Conservation (phyloP, 1,140 invertebrate species). For the Melanaphis sacchari region DNA sequence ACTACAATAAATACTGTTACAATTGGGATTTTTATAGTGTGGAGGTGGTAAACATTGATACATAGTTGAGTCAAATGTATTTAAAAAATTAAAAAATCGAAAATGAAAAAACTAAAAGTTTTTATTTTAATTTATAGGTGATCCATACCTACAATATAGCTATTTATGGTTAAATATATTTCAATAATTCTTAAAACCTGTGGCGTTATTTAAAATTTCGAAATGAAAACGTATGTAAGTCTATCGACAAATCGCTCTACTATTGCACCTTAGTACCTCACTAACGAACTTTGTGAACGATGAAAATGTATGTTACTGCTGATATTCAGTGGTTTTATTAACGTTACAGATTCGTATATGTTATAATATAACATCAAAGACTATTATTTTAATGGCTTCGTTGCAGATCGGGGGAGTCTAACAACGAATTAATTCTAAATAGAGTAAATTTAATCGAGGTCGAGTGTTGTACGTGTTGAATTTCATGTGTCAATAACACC, state of each 20-base stretch:
- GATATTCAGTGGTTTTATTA: background rate
- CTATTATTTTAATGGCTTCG: background rate
- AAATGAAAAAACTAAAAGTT: background rate
- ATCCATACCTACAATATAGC: too few species aligned
- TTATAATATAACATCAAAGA: background rate
- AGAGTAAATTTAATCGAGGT: background rate
- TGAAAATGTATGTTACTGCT: background rate
- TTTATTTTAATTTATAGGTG: background rate
- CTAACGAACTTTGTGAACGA: background rate
- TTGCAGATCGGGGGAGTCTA: background rate
- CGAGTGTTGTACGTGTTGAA: background rate
- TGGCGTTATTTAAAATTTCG: background rate
- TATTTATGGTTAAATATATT: background rate
- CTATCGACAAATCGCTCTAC: background rate
- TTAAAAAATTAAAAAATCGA: rapidly evolving
- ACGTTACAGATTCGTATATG: background rate
- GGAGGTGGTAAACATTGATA: background rate
- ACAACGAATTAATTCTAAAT: background rate
- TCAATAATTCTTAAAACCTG: too few species aligned
- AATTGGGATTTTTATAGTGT: background rate
- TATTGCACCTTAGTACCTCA: background rate
- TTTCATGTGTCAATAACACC: background rate
- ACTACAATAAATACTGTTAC: background rate
- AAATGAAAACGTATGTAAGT: background rate
- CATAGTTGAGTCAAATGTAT: background rate